These are phyloP conservation scores for Bombus ignitus DNA, from an alignment of 1,140 invertebrate genomes.

Conservation along the genomic window DNA sequence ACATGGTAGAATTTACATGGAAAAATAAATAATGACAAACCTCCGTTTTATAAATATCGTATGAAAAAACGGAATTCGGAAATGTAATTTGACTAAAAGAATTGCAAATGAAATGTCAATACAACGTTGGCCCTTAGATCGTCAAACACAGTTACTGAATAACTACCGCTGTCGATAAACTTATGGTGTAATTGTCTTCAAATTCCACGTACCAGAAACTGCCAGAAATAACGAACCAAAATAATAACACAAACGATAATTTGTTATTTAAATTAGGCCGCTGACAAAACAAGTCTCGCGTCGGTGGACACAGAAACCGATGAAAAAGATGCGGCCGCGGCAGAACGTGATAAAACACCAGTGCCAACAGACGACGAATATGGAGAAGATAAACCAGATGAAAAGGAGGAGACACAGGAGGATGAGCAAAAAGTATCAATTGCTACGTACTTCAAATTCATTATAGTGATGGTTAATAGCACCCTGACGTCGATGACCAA, in stretches of 20 bases:
- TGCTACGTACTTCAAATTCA: conserved; percentile 83
- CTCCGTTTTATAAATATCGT: not conserved
- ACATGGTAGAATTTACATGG: too few species aligned
- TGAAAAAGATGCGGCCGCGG: conserved; percentile 59
- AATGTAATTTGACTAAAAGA: not conserved
- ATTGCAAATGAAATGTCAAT: not conserved
- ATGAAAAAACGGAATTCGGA: not conserved
- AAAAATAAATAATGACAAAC: not conserved
- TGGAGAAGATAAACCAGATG: conserved; percentile 8
- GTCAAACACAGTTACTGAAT: not conserved
- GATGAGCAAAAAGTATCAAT: conserved; percentile 73
- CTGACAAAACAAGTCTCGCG: conserved; percentile 67
- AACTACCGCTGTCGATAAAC: too few species aligned
- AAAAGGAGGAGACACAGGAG: conserved; percentile 66
- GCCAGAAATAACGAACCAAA: not conserved
- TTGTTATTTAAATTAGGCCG: conserved; percentile 47
- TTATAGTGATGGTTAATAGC: conserved; percentile 90
- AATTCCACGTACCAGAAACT: conserved; percentile 5
- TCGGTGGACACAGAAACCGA: conserved; percentile 69
- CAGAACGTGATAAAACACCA: conserved; percentile 64
- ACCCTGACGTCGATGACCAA: conserved; percentile 93
- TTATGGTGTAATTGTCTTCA: not conserved
- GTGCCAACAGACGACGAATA: conserved; percentile 58
- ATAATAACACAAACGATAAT: not conserved
- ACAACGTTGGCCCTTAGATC: not conserved